phyloP scores from a whole-genome alignment of 2,888 invertebrate genomes.

The Eremobia ochroleuca region DNA sequence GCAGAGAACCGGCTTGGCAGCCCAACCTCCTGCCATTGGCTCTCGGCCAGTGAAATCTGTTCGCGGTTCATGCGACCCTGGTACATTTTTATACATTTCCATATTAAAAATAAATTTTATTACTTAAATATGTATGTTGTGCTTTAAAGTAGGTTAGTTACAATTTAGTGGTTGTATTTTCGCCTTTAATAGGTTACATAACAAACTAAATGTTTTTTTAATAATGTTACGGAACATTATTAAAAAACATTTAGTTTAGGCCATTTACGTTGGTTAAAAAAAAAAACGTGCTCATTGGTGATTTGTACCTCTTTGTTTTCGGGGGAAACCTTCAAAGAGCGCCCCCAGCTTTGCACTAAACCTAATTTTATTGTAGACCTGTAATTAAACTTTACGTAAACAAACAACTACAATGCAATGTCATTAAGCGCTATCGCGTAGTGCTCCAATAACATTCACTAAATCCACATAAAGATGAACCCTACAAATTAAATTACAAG shows the following conservation, averaged over 20 bases:
- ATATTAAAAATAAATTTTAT: slow-evolving; percentile 70
- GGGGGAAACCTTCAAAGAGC: background rate
- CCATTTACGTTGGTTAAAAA: background rate
- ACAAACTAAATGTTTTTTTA: background rate
- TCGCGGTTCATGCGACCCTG: slow-evolving; percentile 63
- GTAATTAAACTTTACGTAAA: background rate
- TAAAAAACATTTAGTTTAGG: no score
- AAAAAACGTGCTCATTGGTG: background rate
- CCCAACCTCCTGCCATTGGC: slow-evolving; percentile 67
- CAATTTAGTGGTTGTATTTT: slow-evolving; percentile 35
- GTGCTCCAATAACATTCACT: background rate
- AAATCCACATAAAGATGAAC: background rate
- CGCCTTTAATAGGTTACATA: background rate
- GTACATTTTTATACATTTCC: slow-evolving; percentile 67
- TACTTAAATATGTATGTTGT: slow-evolving; percentile 59
- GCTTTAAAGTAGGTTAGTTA: slow-evolving; percentile 54
- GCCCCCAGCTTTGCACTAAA: no score
- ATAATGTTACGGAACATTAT: no score
- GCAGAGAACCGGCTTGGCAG: slow-evolving; percentile 72
- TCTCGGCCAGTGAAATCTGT: slow-evolving; percentile 63
- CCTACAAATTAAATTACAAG: slow-evolving; percentile 5
- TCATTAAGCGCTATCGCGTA: background rate
- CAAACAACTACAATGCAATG: background rate
- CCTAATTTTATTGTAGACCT: background rate
- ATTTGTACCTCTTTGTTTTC: background rate